Percentiles rank a stretch among this genome's conserved stretches.
Evolutionary conservation across 1,140 invertebrate genomes (phyloP).

Genomic region (Drosophila tristis): DNA sequence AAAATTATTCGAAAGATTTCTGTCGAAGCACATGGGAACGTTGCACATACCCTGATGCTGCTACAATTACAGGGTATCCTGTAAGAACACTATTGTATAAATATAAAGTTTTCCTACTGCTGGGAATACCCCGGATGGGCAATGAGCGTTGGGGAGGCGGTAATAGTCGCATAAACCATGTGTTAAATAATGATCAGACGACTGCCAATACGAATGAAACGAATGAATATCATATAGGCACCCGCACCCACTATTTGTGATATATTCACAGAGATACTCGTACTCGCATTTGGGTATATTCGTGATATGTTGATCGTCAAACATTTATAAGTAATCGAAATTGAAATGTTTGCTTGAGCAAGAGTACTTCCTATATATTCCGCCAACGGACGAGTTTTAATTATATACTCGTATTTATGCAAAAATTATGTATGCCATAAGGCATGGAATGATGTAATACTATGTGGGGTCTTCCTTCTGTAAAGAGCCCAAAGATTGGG

Average conservation of each 20-base stretch:
- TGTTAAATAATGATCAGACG: conserved; percentile 25
- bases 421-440: conserved; percentile 34
- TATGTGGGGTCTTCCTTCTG: conserved; percentile 30
- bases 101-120: not conserved
- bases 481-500: conserved; percentile 16
- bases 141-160: not conserved
- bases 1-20: no score
- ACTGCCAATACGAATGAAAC: conserved; percentile 11
- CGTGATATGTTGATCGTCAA: conserved; percentile 38
- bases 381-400: conserved; percentile 19
- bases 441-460: conserved; percentile 40
- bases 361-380: conserved; percentile 27
- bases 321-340: conserved; percentile 43
- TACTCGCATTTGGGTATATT: conserved; percentile 33
- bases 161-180: conserved; percentile 6
- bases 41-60: no score
- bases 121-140: conserved; percentile 12
- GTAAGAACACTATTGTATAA: not conserved
- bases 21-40: no score
- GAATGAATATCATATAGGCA: conserved; percentile 12
- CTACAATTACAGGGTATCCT: no score
- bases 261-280: conserved; percentile 3
- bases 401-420: conserved; percentile 29
- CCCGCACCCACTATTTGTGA: conserved; percentile 41
- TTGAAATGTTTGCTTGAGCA: conserved; percentile 31